Evolutionary conservation across 1,140 invertebrate species (phyloP).

Genomic region (Zaprionus africanus): DNA sequence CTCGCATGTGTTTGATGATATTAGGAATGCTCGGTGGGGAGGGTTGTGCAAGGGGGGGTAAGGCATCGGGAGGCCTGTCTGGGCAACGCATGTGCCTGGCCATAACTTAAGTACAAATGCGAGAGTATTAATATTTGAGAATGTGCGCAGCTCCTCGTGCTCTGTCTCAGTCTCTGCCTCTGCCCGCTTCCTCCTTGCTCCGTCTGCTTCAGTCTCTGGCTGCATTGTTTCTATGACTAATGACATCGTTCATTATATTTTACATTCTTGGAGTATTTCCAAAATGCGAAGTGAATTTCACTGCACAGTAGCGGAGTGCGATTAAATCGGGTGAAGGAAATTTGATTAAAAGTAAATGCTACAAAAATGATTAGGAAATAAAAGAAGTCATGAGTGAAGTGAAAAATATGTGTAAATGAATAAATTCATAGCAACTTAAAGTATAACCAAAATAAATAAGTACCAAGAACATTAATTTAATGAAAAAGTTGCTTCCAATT

Average conservation of each 20-base stretch:
- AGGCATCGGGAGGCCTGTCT: constrained; percentile 10
- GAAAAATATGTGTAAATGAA: no score
- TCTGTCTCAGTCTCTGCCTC: constrained; percentile 1
- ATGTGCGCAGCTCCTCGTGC: constrained; percentile 30
- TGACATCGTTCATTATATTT: constrained; percentile 81
- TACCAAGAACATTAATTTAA: no score
- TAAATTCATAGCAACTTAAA: no score
- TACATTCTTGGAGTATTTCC: constrained; percentile 79
- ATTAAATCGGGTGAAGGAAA: neutral
- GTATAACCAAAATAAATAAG: no score
- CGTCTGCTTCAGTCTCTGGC: constrained; percentile 38
- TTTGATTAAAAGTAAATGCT: neutral
- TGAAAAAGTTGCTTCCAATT: no score
- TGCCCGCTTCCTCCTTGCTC: neutral
- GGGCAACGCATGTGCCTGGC: constrained; percentile 26
- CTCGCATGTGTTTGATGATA: constrained; percentile 8
- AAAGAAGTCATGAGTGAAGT: no score
- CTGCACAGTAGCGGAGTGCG: constrained; percentile 17
- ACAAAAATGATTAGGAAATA: no score
- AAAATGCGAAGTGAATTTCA: constrained; percentile 53
- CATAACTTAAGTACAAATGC: constrained; percentile 52
- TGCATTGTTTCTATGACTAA: constrained; percentile 80
- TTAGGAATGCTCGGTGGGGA: neutral
- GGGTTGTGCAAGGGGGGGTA: neutral
- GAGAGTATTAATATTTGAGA: constrained; percentile 51